Base-by-base conservation (phyloP, 2,888 invertebrate species). In the Strigamia transsilvanica region DNA sequence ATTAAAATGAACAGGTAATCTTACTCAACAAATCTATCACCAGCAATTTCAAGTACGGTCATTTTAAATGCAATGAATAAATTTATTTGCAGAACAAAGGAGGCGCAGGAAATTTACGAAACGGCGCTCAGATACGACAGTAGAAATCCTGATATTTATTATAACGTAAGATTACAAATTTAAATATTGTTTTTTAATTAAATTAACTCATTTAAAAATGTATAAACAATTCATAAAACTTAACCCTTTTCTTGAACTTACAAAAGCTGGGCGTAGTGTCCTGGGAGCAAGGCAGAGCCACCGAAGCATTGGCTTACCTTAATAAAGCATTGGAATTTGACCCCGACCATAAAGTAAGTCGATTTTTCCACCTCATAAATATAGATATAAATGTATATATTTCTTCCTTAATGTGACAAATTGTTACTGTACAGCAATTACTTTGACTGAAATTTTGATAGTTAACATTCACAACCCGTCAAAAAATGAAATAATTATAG, bases 101-200 rank as follows among this genome's bases (percentile, higher is more conserved):
- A 98, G 88, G 98, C 98, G 0, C 95, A 97, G 88, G 94, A 96
- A 87, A 96, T 97, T 56, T 98, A 98, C 88, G 96, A 97, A 87
- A 91, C 94, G 86, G 98, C 98, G 2, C 89, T 98, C 80, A 91
- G 95, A 84, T 97, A 97, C 89, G 98, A 98, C 88, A 95, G 93
- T 87, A 94, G 93, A 85, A 97, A 97, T 89, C 96, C 97, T 0
- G 97, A 97, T 87, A 96, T 97, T 86, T 96, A 97, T 88, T 97
- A 97, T 87, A 97, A 97, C 88, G 95, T 95, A 89, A 27, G 66
- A 38, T 66, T 15, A 27, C 0, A 80, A 21, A 61, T 80, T 56
- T 46, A 46, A 46, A 34, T 79, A 15, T 5, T 18, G 21, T 56
- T n/a, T 23, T 13, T 13, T n/a, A 2, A 46, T 46, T 46, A 46